Evolutionary conservation across 2,113 vertebrate species (phyloP).

Genomic region (Coracopsis vasa): DNA sequence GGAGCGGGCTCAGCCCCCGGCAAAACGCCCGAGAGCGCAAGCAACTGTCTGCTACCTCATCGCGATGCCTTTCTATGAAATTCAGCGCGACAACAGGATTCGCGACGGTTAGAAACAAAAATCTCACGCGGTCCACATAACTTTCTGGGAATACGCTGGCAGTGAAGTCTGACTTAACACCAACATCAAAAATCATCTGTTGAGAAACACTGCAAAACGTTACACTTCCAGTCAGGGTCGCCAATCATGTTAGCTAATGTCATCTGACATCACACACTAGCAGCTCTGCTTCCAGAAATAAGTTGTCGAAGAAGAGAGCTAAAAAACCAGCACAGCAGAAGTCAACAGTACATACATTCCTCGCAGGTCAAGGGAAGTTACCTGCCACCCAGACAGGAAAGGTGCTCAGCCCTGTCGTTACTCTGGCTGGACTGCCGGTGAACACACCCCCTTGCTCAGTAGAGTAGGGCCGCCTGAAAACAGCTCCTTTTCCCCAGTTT

Average conservation of each 20-base stretch:
- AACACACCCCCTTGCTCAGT: background rate
- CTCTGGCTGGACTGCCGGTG: background rate
- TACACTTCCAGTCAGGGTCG: background rate
- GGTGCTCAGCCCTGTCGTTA: background rate
- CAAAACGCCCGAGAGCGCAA: background rate
- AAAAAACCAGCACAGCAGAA: background rate
- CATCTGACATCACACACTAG: background rate
- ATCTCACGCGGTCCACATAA: background rate
- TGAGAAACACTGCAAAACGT: background rate
- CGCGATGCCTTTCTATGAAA: background rate
- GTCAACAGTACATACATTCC: background rate
- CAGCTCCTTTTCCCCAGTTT: background rate
- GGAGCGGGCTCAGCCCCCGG: background rate
- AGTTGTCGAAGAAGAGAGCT: background rate
- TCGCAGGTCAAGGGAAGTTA: too few species aligned
- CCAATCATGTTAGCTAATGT: background rate
- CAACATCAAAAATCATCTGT: background rate
- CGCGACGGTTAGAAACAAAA: background rate
- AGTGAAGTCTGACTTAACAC: background rate
- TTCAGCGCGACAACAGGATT: background rate
- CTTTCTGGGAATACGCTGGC: background rate
- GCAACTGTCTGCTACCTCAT: background rate
- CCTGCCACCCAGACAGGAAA: background rate
- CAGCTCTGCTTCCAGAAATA: background rate
- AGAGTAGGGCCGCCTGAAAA: background rate